These are phyloP conservation scores for Orthonevra nobilis DNA, from an alignment of 2,888 invertebrate species.

Conservation along the genomic window DNA sequence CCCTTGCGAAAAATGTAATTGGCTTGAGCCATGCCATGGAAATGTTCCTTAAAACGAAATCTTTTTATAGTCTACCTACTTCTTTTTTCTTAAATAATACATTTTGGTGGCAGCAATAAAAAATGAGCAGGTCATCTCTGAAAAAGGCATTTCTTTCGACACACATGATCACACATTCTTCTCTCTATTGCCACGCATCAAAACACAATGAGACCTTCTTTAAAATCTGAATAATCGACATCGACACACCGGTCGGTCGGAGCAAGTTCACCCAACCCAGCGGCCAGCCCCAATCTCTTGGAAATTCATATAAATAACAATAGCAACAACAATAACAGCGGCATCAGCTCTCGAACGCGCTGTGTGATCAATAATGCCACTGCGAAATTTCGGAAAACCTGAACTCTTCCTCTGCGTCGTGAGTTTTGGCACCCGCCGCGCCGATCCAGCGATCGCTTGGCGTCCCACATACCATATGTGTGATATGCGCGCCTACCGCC, in stretches of 20 bases:
- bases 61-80: no score
- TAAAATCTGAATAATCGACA: conserved; percentile 57
- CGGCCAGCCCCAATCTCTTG: conserved; percentile 52
- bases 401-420: conserved; percentile 54
- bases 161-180: conserved; percentile 19
- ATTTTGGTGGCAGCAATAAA: no score
- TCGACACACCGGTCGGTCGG: conserved; percentile 14
- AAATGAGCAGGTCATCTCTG: background rate
- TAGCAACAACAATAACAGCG: conserved; percentile 20
- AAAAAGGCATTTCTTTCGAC: conserved; percentile 13
- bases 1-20: no score
- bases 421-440: conserved; percentile 36
- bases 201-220: conserved; percentile 45
- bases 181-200: conserved; percentile 47
- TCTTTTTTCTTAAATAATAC: no score
- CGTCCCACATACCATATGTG: conserved; percentile 59
- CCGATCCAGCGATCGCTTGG: conserved; percentile 57
- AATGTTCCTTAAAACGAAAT: no score
- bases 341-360: conserved; percentile 1
- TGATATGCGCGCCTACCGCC: conserved; percentile 59
- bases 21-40: no score
- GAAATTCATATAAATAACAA: conserved; percentile 28
- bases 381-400: conserved; percentile 68
- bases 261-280: conserved; percentile 60
- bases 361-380: conserved; percentile 45